These are phyloP conservation scores for Caenorhabditis brenneri DNA, from an alignment of 1,140 invertebrate genomes.

Conservation along the genomic window DNA sequence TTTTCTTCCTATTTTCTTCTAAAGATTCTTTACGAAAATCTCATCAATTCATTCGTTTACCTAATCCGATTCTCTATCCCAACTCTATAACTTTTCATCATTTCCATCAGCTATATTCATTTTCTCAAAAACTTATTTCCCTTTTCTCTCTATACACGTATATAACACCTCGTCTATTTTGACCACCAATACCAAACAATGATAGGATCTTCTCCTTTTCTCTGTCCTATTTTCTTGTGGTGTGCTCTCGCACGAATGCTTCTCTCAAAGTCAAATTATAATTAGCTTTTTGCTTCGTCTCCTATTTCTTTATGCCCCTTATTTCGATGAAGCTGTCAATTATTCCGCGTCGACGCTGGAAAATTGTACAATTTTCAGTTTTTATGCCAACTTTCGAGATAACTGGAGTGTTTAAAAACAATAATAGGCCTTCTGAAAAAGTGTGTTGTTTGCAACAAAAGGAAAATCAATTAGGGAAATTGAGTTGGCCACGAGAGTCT, in stretches of 20 bases:
- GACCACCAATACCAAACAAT: neutral
- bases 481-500: neutral
- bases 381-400: neutral
- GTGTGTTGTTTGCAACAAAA: neutral
- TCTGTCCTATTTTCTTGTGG: neutral
- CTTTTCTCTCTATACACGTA: neutral
- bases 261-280: constrained; percentile 24
- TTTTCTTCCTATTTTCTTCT: neutral
- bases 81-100: neutral
- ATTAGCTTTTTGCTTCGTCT: constrained; percentile 40
- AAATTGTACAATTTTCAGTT: neutral
- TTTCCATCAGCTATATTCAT: neutral
- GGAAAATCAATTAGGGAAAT: constrained; percentile 30
- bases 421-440: neutral
- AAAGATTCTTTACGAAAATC: neutral
- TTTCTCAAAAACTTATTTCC: neutral
- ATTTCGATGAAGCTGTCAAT: constrained; percentile 21
- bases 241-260: constrained; percentile 25
- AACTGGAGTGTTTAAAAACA: neutral
- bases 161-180: neutral
- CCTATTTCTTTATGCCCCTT: constrained; percentile 24
- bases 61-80: neutral
- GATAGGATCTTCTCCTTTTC: neutral
- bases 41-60: neutral
- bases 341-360: neutral